Evolutionary conservation across 1,140 invertebrate species (phyloP), one percentile per base, ranked within the genome.

Genomic region (Metopolophium dirhodum): DNA sequence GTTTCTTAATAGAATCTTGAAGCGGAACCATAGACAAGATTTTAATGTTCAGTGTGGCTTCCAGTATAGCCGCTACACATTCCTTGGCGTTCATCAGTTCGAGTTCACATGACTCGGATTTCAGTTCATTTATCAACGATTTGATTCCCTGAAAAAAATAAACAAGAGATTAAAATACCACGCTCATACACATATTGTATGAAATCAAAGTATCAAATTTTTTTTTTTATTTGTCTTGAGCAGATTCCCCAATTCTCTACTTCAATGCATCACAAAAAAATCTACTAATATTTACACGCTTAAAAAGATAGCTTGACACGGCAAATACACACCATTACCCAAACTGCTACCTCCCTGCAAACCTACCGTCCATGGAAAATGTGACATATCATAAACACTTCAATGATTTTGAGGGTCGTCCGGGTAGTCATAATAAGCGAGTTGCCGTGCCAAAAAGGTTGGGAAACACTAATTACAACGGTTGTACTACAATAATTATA

Each of bases 51-150:
- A 93, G 3, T 18, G 37, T 61, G 0, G 47, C 30, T 22, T 90
- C 93, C 26, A 93, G n/a, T 35, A 91, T 47, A 22, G 14, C 11
- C 11, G 61, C 88, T 6, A 92, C 89, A 14, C 49, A 57, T 45
- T 35, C 30, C 37, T 54, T 85, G 6, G 54, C 86, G 86, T 83
- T 93, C 22, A 83, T 68, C 45, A 93, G 49, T 49, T 90, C 89
- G 2, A 93, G 35, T 37, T 23, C 61, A 54, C 68, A 91, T 20
- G 57, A 51, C 18, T 93, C 45, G 35, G 49, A 23, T 41, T 90
- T 90, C n/a, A 93, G 23, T 83, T 93, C 93, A 22, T 90, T 49
- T 14, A 45, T 86, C 20, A 93, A 57, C 4, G 93, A 93, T 54
- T 90, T 91, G 37, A 93, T 91, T 85, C 93, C 93, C 93, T 93